Base-by-base conservation (phyloP, 2,113 vertebrate genomes). In the Campylorhamphus procurvoides region DNA sequence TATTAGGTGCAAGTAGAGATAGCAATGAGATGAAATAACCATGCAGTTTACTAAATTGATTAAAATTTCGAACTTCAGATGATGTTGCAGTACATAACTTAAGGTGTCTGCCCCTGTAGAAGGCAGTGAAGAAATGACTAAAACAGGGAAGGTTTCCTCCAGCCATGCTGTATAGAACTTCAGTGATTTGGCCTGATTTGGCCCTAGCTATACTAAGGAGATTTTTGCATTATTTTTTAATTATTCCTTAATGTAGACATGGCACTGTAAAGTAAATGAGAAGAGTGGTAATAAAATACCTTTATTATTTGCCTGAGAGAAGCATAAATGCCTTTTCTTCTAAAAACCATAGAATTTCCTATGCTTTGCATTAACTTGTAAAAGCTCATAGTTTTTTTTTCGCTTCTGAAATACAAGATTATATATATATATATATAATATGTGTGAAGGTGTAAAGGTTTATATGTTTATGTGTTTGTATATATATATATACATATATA, bases 181-280 rank as follows among this genome's bases (percentile, higher is more conserved):
- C 9, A 64, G 3, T 2, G 0, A n/a, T 59, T 84, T 72, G 16
- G 7, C 6, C 7, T 16, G 75, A 5, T 64, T 75, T 1, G 4
- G 2, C 6, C 12, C 10, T 19, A 59, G 1, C 0, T 42, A 5
- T 67, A 29, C 3, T 39, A 52, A 84, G 23, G 11, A 46, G 5
- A 2, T 28, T 69, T 53, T 40, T 18, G 12, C 5, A 19, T 56
- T 66, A 6, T 50, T 78, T 53, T 84, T 75, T 49, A 0, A 24
- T 68, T 47, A 50, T 78, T 89, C 13, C 9, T 49, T 82, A 39
- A 60, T n/a, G 18, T 31, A 46, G 10, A 17, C 8, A 9, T 13
- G 27, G 76, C 5, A 4, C 10, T 22, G 44, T 7, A 66, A 91
- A 46, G 4, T 56, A 73, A 37, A n/a, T 37, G 2, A 18, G 8